These are phyloP conservation scores for Papilio gigon DNA, from an alignment of 2,888 invertebrate species.

Conservation along the genomic window DNA sequence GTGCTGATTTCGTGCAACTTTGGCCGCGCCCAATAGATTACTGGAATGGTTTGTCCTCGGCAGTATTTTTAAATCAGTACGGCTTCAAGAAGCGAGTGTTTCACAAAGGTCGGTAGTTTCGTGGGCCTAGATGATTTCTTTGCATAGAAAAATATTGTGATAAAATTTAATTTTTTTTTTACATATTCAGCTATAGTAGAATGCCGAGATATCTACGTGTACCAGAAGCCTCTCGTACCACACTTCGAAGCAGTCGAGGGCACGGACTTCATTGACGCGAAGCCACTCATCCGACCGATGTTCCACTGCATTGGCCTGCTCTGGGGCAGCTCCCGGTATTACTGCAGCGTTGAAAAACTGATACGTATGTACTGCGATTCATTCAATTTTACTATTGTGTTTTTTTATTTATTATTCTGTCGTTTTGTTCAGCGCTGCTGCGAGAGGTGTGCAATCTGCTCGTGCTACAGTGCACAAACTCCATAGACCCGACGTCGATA, in stretches of 20 bases:
- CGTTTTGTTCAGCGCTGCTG: constrained; percentile 81
- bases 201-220: constrained; percentile 91
- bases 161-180: not conserved
- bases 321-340: constrained; percentile 93
- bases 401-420: not conserved
- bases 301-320: constrained; percentile 91
- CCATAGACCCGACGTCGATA: constrained; percentile 89
- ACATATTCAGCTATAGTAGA: constrained; percentile 86
- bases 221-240: constrained; percentile 87
- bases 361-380: constrained; percentile 65
- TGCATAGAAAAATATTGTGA: not conserved
- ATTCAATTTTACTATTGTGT: not conserved
- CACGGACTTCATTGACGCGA: constrained; percentile 85
- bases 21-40: too few species aligned
- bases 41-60: too few species aligned
- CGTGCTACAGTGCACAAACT: constrained; percentile 87
- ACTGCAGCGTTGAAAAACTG: constrained; percentile 83
- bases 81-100: too few species aligned
- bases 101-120: too few species aligned
- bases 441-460: constrained; percentile 91
- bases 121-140: too few species aligned
- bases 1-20: too few species aligned
- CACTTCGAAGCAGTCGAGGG: constrained; percentile 88
- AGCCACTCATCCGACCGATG: constrained; percentile 84
- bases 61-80: too few species aligned